Conservation (phyloP, 2,888 invertebrate species). For the Drosophila kokeensis region DNA sequence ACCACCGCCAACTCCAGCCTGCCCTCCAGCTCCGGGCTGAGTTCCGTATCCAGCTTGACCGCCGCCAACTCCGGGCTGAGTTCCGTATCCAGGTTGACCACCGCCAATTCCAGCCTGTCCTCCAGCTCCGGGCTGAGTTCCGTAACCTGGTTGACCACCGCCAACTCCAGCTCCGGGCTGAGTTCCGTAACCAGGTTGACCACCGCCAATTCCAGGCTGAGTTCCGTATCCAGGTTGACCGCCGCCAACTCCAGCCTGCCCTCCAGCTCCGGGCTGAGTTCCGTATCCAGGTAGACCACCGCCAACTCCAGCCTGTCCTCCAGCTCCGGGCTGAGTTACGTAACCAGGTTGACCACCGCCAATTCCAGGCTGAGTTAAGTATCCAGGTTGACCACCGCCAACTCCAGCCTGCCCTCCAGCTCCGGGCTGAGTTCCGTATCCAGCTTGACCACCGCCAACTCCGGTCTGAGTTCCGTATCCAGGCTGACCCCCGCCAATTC, state of each 20-base stretch:
- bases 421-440: neutral
- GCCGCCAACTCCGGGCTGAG: no score
- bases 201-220: neutral
- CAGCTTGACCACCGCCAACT: slow-evolving; percentile 8
- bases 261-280: slow-evolving; percentile 15
- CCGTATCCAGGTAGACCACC: slow-evolving; percentile 23
- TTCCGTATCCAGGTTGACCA: no score
- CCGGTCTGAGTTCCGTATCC: slow-evolving; percentile 5
- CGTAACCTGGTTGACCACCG: no score
- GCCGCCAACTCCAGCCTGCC: slow-evolving; percentile 15
- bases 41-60: no score
- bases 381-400: slow-evolving; percentile 17
- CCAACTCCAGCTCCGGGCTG: no score
- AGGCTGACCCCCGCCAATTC: slow-evolving; percentile 9
- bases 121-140: no score
- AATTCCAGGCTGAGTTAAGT: slow-evolving; percentile 9
- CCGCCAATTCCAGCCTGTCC: no score
- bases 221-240: slow-evolving; percentile 13
- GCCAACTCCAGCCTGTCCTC: slow-evolving; percentile 20
- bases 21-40: neutral
- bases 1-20: neutral
- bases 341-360: neutral
- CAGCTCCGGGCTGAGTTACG: slow-evolving; percentile 9
- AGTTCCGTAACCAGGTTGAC: no score
- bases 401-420: neutral